These are phyloP conservation scores for Sisor rabdophorus DNA, from an alignment of 2,113 vertebrate species.

Conservation along the genomic window DNA sequence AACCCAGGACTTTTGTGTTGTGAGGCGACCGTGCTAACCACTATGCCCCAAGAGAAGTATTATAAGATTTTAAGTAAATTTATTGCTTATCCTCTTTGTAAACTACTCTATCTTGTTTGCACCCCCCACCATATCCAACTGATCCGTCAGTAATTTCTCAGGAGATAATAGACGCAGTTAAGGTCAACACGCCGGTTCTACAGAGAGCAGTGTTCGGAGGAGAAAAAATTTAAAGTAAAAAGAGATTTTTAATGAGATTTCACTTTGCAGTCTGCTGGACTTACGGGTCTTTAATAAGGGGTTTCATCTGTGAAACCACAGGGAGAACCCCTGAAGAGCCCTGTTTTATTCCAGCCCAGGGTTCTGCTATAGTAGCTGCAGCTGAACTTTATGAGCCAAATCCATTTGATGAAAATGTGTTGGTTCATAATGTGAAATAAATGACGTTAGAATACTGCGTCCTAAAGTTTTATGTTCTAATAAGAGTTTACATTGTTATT, in stretches of 20 bases:
- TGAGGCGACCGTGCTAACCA: too few relatives aligned
- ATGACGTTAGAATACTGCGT: not conserved
- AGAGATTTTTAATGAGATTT: not conserved
- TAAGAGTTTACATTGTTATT: not conserved
- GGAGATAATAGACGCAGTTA: conserved; percentile 21
- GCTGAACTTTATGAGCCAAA: not conserved
- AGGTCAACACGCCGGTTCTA: not conserved
- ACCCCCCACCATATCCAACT: not conserved
- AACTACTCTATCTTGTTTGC: not conserved
- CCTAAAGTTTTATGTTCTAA: not conserved
- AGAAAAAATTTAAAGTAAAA: not conserved
- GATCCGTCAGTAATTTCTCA: conserved; percentile 18
- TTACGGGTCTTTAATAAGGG: too few relatives aligned
- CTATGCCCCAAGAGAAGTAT: not conserved
- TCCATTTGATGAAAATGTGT: not conserved
- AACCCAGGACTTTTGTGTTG: too few relatives aligned
- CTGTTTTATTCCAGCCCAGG: not conserved
- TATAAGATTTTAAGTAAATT: conserved; percentile 22
- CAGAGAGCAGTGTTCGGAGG: not conserved
- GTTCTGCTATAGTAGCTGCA: not conserved
- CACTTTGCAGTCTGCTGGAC: not conserved
- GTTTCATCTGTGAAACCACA: not conserved
- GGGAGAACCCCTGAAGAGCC: not conserved
- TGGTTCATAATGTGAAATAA: not conserved
- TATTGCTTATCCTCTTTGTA: conserved; percentile 17